A percentile compares a stretch with the other conserved stretches of the same genome.
phyloP scores from a whole-genome alignment of 2,888 invertebrate species.

The Hypena proboscidalis region DNA sequence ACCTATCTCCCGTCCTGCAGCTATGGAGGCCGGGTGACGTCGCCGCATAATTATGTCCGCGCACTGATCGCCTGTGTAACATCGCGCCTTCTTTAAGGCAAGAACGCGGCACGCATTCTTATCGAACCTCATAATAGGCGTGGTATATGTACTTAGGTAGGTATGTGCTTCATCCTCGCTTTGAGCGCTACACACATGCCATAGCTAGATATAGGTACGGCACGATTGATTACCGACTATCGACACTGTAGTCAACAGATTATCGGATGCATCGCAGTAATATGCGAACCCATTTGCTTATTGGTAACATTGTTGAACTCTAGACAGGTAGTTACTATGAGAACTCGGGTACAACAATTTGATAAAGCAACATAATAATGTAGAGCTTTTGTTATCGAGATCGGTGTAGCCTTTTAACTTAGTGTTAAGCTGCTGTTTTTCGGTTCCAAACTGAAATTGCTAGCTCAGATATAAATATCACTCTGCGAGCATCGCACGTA shows the following conservation, averaged over 20 bases:
- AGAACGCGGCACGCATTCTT: slow-evolving; percentile 56
- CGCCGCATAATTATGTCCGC: slow-evolving; percentile 22
- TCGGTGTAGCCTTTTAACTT: no score
- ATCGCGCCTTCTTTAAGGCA: slow-evolving; percentile 45
- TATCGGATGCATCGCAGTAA: slow-evolving; percentile 19
- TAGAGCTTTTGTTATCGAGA: no score
- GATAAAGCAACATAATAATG: no score
- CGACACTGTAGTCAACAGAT: slow-evolving; percentile 24
- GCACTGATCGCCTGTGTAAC: slow-evolving; percentile 37
- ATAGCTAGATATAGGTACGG: slow-evolving; percentile 5
- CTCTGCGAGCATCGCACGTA: no score
- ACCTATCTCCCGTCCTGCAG: slow-evolving; percentile 36
- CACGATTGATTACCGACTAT: slow-evolving; percentile 25
- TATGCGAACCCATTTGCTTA: slow-evolving; percentile 3
- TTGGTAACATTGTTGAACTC: slow-evolving; percentile 2
- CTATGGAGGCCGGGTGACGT: slow-evolving; percentile 25
- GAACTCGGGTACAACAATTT: no score
- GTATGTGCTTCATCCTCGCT: slow-evolving; percentile 20
- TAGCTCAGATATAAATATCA: no score
- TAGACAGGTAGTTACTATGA: no score
- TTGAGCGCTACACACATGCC: slow-evolving; percentile 19
- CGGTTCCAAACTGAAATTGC: no score
- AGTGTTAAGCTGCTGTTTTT: no score
- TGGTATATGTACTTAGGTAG: slow-evolving; percentile 29
- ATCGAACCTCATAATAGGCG: slow-evolving; percentile 54